Conservation (phyloP, 2,797 vertebrate species). For the Lophotriccus pileatus region DNA sequence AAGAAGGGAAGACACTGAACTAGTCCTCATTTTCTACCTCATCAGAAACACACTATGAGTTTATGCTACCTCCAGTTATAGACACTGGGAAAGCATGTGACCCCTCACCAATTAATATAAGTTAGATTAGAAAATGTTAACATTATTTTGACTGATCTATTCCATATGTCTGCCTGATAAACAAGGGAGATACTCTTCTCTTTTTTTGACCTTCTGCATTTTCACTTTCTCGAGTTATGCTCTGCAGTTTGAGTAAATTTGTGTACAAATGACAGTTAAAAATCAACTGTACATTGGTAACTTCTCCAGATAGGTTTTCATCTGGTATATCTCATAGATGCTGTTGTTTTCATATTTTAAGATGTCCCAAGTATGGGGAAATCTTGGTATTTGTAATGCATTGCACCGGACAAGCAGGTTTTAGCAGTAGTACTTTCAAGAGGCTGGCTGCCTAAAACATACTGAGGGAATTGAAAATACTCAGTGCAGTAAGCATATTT, state of each 20-base stretch:
- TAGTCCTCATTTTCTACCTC: not conserved
- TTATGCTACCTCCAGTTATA: not conserved
- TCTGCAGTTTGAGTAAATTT: not conserved
- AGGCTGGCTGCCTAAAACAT: not conserved
- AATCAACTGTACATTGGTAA: not conserved
- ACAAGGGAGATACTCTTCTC: not conserved
- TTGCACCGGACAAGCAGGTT: not conserved
- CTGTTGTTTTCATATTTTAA: not conserved
- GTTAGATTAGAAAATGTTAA: not conserved
- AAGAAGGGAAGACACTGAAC: not conserved
- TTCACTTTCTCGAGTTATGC: not conserved
- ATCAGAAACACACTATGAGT: not conserved
- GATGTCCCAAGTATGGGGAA: not conserved
- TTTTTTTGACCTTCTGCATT: not conserved
- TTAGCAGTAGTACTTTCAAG: not conserved
- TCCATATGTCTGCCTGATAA: not conserved
- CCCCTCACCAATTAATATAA: not conserved
- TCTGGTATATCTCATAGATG: not conserved
- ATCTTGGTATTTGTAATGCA: not conserved
- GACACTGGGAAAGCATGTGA: not conserved
- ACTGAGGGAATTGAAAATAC: not conserved
- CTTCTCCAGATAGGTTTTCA: not conserved
- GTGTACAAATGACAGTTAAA: not conserved
- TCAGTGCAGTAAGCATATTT: not conserved
- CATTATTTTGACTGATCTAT: not conserved